Conservation (phyloP, 2,113 vertebrate genomes). For the Trinectes maculatus region DNA sequence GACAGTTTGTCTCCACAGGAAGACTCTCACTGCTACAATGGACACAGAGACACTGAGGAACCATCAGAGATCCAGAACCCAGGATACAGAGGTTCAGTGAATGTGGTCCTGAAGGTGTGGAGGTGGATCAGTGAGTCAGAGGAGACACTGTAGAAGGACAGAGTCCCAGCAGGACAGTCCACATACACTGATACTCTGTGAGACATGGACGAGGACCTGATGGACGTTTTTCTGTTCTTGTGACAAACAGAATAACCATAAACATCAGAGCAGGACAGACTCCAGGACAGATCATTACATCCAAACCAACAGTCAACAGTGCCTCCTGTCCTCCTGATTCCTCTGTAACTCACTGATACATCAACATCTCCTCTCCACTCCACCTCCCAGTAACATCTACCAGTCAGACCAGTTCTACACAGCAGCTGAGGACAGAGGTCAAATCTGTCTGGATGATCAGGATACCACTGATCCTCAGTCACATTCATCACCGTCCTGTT, state of each 20-base stretch:
- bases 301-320: neutral
- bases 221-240: neutral
- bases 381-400: conserved; percentile 29
- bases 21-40: neutral
- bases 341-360: conserved; percentile 12
- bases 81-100: conserved; percentile 9
- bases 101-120: conserved; percentile 20
- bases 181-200: conserved; percentile 6
- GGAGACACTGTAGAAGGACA: conserved; percentile 22
- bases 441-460: conserved; percentile 29
- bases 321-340: conserved; percentile 4
- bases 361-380: conserved; percentile 4
- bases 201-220: neutral
- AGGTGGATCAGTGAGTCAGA: conserved; percentile 16
- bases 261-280: conserved; percentile 15
- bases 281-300: conserved; percentile 16
- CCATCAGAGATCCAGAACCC: conserved; percentile 11
- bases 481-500: neutral
- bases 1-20: no score
- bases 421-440: conserved; percentile 17
- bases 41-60: conserved; percentile 6
- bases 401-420: conserved; percentile 1
- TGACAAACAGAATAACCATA: conserved; percentile 7
- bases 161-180: conserved; percentile 13
- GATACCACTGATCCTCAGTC: neutral